Evolutionary conservation across 1,140 invertebrate species (phyloP), one percentile per base, ranked within the genome.

Genomic region (Pogonognathellus flavescens): DNA sequence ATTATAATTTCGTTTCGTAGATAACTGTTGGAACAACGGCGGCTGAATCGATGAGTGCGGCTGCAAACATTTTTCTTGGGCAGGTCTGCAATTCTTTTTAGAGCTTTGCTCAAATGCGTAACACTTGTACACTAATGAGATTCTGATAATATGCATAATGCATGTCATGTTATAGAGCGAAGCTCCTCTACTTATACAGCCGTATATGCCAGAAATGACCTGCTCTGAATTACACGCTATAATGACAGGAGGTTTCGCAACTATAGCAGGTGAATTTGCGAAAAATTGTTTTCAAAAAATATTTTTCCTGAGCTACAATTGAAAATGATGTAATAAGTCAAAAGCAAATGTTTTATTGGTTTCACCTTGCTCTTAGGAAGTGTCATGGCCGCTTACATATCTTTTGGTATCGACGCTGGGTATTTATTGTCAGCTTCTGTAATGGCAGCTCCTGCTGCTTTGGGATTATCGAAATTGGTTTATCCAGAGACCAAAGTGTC

Each of bases 231-330:
- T 99, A 0, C 97, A 98, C 90, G 94, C 97, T 0, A 92, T 99
- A 16, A 96, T 99, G 95, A 94, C 95, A 6, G 96, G 95, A 1
- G 98, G 98, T 10, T 98, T 99, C 91, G 96, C 97, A 0, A 98
- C 97, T 10, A 96, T 99, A 20, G 97, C 97, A 53, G 98, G 97
- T 93, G 41, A 20, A n/a, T 14, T 57, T 57, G 11, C 10, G 53
- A 10, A 57, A 57, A 14, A 1, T n/a, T 14, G 11, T n/a, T n/a
- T n/a, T n/a, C n/a, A n/a, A n/a, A n/a, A 57, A 6, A 49, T 80
- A 18, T 25, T 16, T 11, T 14, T 70, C 6, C 1, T 70, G 18
- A 22, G 18, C n/a, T n/a, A n/a, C n/a, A n/a, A n/a, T n/a, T n/a
- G n/a, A n/a, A n/a, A n/a, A n/a, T n/a, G n/a, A n/a, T n/a, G 11